These are phyloP conservation scores for Spongia lamella DNA, from an alignment of 37 sponge, comb jelly and placozoan genomes.

Conservation along the genomic window DNA sequence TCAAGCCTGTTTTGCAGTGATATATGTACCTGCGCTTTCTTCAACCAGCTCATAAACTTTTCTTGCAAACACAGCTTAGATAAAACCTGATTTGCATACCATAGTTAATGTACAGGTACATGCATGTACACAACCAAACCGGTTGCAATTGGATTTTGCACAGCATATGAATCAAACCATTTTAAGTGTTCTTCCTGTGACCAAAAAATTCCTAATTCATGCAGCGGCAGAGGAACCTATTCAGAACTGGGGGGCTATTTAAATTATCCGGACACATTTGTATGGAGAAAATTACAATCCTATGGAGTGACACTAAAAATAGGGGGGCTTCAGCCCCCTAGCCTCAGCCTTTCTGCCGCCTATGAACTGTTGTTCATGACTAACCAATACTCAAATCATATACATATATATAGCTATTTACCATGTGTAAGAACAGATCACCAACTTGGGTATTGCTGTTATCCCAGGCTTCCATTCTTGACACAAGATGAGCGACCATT, in stretches of 20 bases:
- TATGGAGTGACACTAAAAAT: no score
- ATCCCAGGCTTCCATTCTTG: constrained; percentile 79
- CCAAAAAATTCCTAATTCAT: constrained; percentile 5
- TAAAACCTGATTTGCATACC: constrained; percentile 28
- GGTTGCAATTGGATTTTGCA: constrained; percentile 61
- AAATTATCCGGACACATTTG: no score
- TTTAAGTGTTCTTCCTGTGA: constrained; percentile 68
- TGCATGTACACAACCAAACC: not conserved
- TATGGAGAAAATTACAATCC: no score
- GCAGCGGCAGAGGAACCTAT: no score
- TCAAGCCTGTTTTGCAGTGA: no score
- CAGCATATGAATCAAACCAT: constrained; percentile 75
- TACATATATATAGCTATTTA: not conserved
- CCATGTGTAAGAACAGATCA: constrained; percentile 79
- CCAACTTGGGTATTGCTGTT: constrained; percentile 58
- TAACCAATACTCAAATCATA: no score
- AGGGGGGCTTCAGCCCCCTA: no score
- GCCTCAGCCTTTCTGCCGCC: no score
- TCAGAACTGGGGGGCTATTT: no score
- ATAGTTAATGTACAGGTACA: not conserved
- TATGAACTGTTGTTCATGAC: no score
- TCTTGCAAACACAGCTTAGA: constrained; percentile 50
- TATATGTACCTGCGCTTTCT: constrained; percentile 48
- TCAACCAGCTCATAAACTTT: constrained; percentile 60
- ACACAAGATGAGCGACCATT: constrained; percentile 49